Base-by-base conservation (phyloP, 1,140 invertebrate genomes). In the Saccostrea glomerata region DNA sequence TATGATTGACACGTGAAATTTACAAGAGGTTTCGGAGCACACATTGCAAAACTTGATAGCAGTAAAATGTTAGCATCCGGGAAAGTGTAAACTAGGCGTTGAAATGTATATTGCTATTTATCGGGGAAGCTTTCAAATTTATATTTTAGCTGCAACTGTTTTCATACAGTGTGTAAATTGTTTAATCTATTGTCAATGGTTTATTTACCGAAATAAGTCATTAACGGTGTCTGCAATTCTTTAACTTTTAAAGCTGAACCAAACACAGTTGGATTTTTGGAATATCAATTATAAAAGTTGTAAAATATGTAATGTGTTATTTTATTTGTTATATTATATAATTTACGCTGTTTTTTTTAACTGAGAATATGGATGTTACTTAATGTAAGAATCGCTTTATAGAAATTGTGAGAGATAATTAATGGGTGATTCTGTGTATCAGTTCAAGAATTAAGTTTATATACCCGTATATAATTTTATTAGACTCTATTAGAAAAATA, bases 21-120 rank as follows among this genome's bases (percentile, higher is more conserved):
- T 77, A 77, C 70, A 77, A 77, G 70, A 77, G 25, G 70, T 77
- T 77, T 25, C 70, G 70, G 58, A 12, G 70, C 70, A 15, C 70
- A 77, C 70, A 77, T 77, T 77, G 70, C 70, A 77, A 77, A 77
- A 77, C 25, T 77, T 77, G 70, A 77, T 77, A 77, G 70, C 70
- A 15, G 13, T 77, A 77, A 77, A 77, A 36, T 30, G 25, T 77
- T 30, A 30, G 70, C 70, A 77, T 77, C 70, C 70, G 25, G 4
- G 70, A 25, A 77, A 36, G 70, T 40, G 12, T 77, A 77, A 77
- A 77, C 70, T 30, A 30, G 70, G 23, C 25, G 70, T 77, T 30
- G 70, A 77, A 36, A 30, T 77, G 70, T 77, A 77, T 77, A 77
- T 77, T 77, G 70, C 70, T 77, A 77, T 77, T 77, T 77, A 77